Evolutionary conservation across 2,797 vertebrate species (phyloP).

Genomic region (Pteropus rufus): DNA sequence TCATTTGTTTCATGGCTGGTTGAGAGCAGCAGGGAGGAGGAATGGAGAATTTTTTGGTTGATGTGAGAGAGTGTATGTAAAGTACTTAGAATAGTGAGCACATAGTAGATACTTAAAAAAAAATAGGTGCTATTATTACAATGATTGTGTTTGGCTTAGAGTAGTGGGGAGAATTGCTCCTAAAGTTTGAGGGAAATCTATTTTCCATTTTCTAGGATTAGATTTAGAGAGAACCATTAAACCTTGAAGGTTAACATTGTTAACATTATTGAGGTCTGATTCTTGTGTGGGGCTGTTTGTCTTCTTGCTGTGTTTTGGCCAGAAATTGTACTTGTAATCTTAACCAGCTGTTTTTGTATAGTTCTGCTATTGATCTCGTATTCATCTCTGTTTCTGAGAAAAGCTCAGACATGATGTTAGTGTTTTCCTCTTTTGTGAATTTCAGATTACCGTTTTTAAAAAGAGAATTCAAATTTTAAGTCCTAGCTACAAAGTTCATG

Average conservation of each 20-base stretch:
- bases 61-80: not conserved
- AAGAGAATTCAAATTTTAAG: not conserved
- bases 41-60: not conserved
- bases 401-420: not conserved
- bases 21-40: not conserved
- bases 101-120: not conserved
- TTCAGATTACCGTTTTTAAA: constrained; percentile 11
- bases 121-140: not conserved
- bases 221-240: not conserved
- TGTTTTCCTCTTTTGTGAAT: constrained; percentile 21
- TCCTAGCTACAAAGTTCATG: not conserved
- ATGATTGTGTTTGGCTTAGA: not conserved
- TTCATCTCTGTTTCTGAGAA: constrained; percentile 18
- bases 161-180: not conserved
- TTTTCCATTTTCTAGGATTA: constrained; percentile 12
- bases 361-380: not conserved
- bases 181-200: constrained; percentile 14
- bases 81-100: not conserved
- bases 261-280: not conserved
- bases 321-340: not conserved
- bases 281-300: not conserved
- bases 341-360: constrained; percentile 10
- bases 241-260: not conserved
- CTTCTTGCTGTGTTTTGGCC: not conserved
- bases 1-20: not conserved